Conservation (phyloP, 1,140 invertebrate species). For the Helicoverpa armigera region DNA sequence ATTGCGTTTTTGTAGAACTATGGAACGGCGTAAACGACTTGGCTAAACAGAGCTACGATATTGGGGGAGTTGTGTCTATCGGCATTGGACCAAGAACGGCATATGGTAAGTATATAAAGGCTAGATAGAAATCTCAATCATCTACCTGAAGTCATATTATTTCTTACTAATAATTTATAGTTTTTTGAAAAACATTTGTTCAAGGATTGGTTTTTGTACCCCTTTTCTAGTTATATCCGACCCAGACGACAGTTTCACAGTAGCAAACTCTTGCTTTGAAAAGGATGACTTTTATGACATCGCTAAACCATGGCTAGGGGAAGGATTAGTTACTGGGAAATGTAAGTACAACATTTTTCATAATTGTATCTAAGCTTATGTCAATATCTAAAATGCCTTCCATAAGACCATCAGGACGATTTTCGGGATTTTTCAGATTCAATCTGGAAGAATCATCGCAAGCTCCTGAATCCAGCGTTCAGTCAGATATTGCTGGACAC, state of each 20-base stretch:
- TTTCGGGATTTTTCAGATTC: constrained; percentile 56
- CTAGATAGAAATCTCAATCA: no score
- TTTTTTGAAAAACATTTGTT: no score
- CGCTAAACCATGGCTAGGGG: constrained; percentile 67
- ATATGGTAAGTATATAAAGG: constrained; percentile 48
- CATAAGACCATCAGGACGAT: neutral
- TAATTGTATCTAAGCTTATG: neutral
- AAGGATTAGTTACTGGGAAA: constrained; percentile 67
- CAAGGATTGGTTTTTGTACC: constrained; percentile 16
- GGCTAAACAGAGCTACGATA: constrained; percentile 46
- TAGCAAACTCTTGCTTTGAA: constrained; percentile 64
- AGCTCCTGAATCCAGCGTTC: constrained; percentile 95
- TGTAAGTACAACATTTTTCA: constrained; percentile 53
- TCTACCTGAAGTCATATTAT: no score
- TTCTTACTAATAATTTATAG: no score
- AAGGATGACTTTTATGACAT: constrained; percentile 67
- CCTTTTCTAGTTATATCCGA: constrained; percentile 65
- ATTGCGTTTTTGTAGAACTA: constrained; percentile 52
- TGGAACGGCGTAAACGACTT: constrained; percentile 56
- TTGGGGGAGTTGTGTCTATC: constrained; percentile 56
- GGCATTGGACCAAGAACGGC: constrained; percentile 54
- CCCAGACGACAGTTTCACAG: constrained; percentile 68
- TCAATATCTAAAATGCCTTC: no score
- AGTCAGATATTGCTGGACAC: constrained; percentile 96
- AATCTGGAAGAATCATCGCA: constrained; percentile 72